phyloP scores from a whole-genome alignment of 2,888 invertebrate genomes.

The Cremastobaeus sp. region DNA sequence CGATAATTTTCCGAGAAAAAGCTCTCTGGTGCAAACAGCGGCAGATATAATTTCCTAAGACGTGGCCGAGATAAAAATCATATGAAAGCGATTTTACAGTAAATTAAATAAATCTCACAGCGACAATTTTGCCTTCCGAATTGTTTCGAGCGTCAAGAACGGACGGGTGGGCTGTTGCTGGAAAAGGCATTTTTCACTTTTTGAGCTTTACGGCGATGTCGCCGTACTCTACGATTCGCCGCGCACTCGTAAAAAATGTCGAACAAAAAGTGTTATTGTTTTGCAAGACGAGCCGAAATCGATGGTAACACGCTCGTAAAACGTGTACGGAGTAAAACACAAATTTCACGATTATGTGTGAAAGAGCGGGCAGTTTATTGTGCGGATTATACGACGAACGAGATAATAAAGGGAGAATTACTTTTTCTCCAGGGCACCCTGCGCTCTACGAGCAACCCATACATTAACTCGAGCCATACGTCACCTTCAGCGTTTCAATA shows the following conservation, averaged over 20 bases:
- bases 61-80: constrained; percentile 36
- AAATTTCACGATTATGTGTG: constrained; percentile 47
- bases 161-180: not conserved
- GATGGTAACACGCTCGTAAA: constrained; percentile 38
- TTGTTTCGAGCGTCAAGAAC: constrained; percentile 9
- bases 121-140: constrained; percentile 17
- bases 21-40: constrained; percentile 40
- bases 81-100: constrained; percentile 42
- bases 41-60: constrained; percentile 33
- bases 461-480: constrained; percentile 59
- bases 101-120: constrained; percentile 43
- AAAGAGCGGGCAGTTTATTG: constrained; percentile 55
- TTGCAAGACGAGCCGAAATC: constrained; percentile 34
- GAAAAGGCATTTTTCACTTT: constrained; percentile 25
- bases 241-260: constrained; percentile 28
- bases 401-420: constrained; percentile 55
- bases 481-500: constrained; percentile 61
- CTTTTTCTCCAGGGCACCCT: constrained; percentile 41
- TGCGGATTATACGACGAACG: constrained; percentile 46
- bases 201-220: constrained; percentile 8
- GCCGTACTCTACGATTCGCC: constrained; percentile 2
- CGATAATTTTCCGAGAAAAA: constrained; percentile 51
- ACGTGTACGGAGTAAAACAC: constrained; percentile 23
- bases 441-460: constrained; percentile 48
- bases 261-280: constrained; percentile 34